phyloP scores from a whole-genome alignment of 1,140 invertebrate species.

The Sinonovacula constricta region DNA sequence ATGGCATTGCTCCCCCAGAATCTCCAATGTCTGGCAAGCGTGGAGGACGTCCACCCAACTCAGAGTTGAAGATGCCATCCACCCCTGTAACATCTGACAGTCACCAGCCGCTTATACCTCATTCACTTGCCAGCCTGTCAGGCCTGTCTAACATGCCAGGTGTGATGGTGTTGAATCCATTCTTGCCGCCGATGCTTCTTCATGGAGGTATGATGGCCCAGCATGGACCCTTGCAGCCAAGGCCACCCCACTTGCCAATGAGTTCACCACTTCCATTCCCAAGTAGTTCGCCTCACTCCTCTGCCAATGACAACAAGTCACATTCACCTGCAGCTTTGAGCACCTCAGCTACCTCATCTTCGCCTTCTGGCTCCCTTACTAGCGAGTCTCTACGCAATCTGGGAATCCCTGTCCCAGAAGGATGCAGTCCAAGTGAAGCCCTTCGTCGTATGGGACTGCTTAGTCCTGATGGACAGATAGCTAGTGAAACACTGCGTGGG shows the following conservation, averaged over 20 bases:
- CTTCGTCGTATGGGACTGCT: constrained; percentile 47
- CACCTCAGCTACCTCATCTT: constrained; percentile 55
- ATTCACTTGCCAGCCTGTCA: constrained; percentile 69
- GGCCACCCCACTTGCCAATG: constrained; percentile 60
- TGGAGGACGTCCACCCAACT: constrained; percentile 58
- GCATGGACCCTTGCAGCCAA: constrained; percentile 61
- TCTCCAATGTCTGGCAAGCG: constrained; percentile 57
- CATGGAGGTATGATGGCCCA: constrained; percentile 67
- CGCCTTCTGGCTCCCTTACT: constrained; percentile 34
- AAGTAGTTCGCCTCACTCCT: constrained; percentile 40
- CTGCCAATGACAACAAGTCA: constrained; percentile 34
- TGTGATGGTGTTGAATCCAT: constrained; percentile 78
- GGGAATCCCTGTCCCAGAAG: constrained; percentile 43
- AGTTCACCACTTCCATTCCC: constrained; percentile 62
- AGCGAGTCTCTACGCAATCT: constrained; percentile 55
- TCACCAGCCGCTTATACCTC: constrained; percentile 71
- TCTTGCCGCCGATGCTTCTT: constrained; percentile 76
- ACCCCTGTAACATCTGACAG: constrained; percentile 60
- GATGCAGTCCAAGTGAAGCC: constrained; percentile 38
- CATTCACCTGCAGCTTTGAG: constrained; percentile 51
- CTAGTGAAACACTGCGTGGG: constrained; percentile 57
- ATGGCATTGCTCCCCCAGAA: constrained; percentile 79
- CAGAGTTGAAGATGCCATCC: constrained; percentile 51
- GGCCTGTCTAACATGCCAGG: constrained; percentile 72
- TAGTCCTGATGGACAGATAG: constrained; percentile 45